Evolutionary conservation across 2,113 vertebrate species (phyloP).

Genomic region (Brachyhypopomus occidentalis): DNA sequence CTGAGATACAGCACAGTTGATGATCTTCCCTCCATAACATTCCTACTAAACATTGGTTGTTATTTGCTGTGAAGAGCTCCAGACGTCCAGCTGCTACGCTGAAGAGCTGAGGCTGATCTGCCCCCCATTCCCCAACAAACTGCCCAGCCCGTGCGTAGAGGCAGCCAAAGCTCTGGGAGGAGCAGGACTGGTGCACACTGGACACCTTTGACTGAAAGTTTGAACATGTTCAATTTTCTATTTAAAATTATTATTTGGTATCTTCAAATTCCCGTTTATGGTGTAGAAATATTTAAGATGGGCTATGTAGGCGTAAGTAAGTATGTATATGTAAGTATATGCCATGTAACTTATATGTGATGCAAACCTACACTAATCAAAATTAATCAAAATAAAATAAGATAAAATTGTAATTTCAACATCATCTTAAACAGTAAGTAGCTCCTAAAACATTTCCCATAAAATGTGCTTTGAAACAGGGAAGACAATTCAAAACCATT

Average conservation of each 20-base stretch:
- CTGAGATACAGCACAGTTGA: no score
- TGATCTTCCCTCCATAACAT: no score
- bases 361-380: background rate
- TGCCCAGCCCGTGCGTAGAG: no score
- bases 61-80: no score
- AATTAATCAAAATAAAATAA: background rate
- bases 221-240: background rate
- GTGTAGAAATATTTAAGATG: background rate
- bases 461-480: background rate
- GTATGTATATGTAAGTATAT: background rate
- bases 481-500: background rate
- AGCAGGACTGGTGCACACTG: background rate
- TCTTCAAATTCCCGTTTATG: slow-evolving; percentile 11
- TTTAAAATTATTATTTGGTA: background rate
- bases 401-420: background rate
- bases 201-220: background rate
- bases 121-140: no score
- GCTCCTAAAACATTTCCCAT: background rate
- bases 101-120: no score
- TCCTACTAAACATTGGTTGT: no score
- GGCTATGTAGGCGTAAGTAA: no score
- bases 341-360: background rate
- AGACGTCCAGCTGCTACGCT: no score
- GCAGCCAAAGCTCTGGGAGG: background rate
- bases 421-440: background rate